Base-by-base conservation (phyloP, 1,140 invertebrate genomes). In the Lutraria rhynchaena region DNA sequence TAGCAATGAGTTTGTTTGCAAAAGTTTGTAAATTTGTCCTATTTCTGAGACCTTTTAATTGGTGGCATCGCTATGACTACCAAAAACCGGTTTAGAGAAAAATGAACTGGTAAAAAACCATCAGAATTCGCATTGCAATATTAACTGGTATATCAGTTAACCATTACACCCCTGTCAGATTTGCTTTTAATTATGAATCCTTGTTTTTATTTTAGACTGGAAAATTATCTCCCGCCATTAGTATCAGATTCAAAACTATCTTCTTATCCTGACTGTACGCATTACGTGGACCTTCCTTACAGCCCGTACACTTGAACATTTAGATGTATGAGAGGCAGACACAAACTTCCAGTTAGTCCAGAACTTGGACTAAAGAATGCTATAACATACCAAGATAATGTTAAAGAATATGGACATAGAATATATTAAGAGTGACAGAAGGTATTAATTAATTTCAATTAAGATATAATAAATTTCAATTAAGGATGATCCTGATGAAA, bases 251-350 rank as follows among this genome's bases (percentile, higher is more conserved):
- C 63, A 17, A 29, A 46, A 9, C 11, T 80, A 22, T 70, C 70
- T 49, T 65, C 69, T 63, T n/a, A n/a, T n/a, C 96, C 96, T 11
- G 94, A 96, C 83, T 97, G 96, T 91, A 93, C 94, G 80, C 91
- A 94, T 58, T 93, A 94, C 77, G 93, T 93, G 78, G 93, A 94
- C n/a, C 90, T 96, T 33, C 94, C 95, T 61, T 96, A 95, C 88
- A 96, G 95, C 88, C 95, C 96, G 93, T 94, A 95, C 90, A 93
- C 95, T 96, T 93, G 96, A 97, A 90, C 96, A 97, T 93, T 93
- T 97, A 53, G 94, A 95, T 90, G 92, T 58, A 87, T 97, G 92
- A 93, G 94, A 74, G 93, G 94, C 75, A 92, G 95, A 83, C 92
- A 94, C 57, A 95, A 95, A 91, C 87, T 96, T 71, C 93, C 93